Base-by-base conservation (phyloP, 2,113 vertebrate species). In the Tretioscincus oriximinensis region DNA sequence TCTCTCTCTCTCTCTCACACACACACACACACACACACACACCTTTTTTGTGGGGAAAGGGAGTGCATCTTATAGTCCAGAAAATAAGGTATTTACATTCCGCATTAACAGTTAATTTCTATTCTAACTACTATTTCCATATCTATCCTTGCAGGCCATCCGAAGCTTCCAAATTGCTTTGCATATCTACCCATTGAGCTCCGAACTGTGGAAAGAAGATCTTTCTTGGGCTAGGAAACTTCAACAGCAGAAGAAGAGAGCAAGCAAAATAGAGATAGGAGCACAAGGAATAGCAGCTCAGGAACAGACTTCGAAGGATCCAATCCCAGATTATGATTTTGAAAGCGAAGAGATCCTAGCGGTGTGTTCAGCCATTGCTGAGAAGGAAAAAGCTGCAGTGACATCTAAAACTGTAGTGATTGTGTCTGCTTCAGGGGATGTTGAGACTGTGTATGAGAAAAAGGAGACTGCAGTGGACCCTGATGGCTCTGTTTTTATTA, bases 331-430 rank as follows among this genome's bases (percentile, higher is more conserved):
- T 91, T 99, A 97, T 80, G 98, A 99, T 91, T 99, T 99, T 83
- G 98, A 99, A 93, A 97, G 98, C 1, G 97, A 99, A 14, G 98
- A 99, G 92, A 97, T 99, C 78, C 93, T 99, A 76, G 96, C 95
- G 7, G 98, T 97, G 26, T 99, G 98, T 85, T 94, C 95, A n/a
- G 97, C 98, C 1, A 96, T 99, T 0, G 97, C 97, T 1, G 96
- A 98, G 86, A 95, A 96, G 60, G 96, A 98, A 89, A 96, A 95
- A n/a, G 89, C 82, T 8, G 90, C 94, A 11, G 91, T 96, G 72
- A 85, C 93, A 79, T 91, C 95, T 87, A 96, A 93, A 91, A 90
- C 94, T 0, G 91, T 97, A 78, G 95, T 98, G 69, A 91, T 98
- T 10, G 96, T 97, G 24, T 92, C 95, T 1, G 95, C 96, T 16